phyloP scores from a whole-genome alignment of 2,113 vertebrate species.

The Numida meleagris region DNA sequence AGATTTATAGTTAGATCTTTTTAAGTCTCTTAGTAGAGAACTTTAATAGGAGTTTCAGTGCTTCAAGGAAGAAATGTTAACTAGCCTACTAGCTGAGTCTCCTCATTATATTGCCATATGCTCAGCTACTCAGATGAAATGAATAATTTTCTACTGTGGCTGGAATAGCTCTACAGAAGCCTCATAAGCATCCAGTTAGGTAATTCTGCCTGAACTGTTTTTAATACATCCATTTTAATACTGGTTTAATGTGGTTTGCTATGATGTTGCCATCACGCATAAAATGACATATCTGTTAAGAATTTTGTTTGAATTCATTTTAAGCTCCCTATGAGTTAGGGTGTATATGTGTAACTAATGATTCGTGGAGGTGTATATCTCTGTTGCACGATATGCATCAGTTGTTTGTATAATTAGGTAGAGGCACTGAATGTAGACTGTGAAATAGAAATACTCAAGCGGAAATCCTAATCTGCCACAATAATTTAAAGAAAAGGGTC shows the following conservation, averaged over 20 bases:
- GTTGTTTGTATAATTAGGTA: slow-evolving; percentile 56
- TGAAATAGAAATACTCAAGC: slow-evolving; percentile 51
- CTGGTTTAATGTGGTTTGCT: slow-evolving; percentile 15
- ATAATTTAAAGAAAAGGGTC: slow-evolving; percentile 39
- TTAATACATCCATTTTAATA: slow-evolving; percentile 19
- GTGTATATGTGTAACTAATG: slow-evolving; percentile 21
- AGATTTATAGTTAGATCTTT: background rate
- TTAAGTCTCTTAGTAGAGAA: background rate
- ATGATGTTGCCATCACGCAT: background rate
- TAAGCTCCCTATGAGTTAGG: background rate
- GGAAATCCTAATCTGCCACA: slow-evolving; percentile 52
- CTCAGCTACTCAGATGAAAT: slow-evolving; percentile 46
- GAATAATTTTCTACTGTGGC: slow-evolving; percentile 37
- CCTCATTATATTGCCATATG: slow-evolving; percentile 34
- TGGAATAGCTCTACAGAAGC: slow-evolving; percentile 24
- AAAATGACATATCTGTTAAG: background rate
- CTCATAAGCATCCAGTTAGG: background rate
- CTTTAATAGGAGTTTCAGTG: slow-evolving; percentile 43
- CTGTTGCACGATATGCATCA: slow-evolving; percentile 9
- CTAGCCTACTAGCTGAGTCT: slow-evolving; percentile 27
- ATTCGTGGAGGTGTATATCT: slow-evolving; percentile 7
- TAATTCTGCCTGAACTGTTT: slow-evolving; percentile 8
- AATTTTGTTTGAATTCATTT: background rate
- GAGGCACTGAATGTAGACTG: slow-evolving; percentile 5
- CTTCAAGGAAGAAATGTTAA: slow-evolving; percentile 55